These are phyloP conservation scores for Ophiodon elongatus DNA, from an alignment of 2,113 vertebrate genomes.

Conservation along the genomic window DNA sequence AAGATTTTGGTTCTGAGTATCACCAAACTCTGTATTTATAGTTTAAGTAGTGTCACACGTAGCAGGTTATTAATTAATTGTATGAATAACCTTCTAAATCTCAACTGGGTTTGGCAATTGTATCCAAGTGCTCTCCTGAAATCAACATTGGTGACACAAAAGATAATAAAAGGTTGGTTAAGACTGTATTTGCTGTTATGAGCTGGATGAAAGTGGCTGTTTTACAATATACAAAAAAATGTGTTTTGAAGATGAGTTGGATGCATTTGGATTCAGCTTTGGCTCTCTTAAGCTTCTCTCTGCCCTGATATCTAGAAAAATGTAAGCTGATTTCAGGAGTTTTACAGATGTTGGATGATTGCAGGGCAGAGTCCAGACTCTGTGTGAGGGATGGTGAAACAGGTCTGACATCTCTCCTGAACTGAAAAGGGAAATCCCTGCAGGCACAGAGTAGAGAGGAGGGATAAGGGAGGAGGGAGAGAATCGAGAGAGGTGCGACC, in stretches of 20 bases:
- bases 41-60: background rate
- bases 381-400: conserved; percentile 69
- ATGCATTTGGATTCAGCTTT: conserved; percentile 32
- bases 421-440: conserved; percentile 81
- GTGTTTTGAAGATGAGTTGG: background rate
- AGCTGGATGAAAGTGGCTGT: background rate
- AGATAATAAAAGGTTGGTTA: background rate
- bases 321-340: conserved; percentile 49
- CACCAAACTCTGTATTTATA: background rate
- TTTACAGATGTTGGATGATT: conserved; percentile 62
- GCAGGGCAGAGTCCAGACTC: conserved; percentile 59
- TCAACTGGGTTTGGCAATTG: background rate
- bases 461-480: conserved; percentile 60
- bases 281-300: conserved; percentile 10
- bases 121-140: background rate
- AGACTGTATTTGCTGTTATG: background rate
- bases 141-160: background rate
- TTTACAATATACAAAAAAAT: conserved; percentile 1
- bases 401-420: conserved; percentile 78
- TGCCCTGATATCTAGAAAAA: conserved; percentile 35
- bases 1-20: background rate
- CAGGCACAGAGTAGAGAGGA: conserved; percentile 66
- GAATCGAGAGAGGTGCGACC: conserved; percentile 73
- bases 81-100: background rate
- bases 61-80: background rate